Conservation (phyloP, 2,888 invertebrate genomes). For the Stegophylla sp. region DNA sequence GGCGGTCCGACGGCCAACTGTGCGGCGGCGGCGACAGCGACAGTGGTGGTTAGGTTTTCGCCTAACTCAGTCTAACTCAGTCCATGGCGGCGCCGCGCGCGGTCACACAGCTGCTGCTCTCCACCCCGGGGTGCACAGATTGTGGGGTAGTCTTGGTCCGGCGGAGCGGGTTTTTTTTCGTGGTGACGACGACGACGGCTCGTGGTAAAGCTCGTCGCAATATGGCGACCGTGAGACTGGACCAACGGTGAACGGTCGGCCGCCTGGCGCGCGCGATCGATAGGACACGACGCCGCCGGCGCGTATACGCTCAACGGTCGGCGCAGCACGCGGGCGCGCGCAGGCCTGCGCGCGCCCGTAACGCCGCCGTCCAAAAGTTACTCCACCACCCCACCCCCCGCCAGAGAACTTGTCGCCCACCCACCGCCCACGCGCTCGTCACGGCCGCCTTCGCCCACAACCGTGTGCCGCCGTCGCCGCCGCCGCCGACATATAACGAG, state of each 20-base stretch:
- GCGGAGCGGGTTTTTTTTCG: conserved; percentile 16
- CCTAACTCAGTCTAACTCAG: too few species aligned
- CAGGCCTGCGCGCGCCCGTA: conserved; percentile 31
- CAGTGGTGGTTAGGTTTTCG: not conserved
- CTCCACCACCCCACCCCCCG: not conserved
- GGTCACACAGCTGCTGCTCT: not conserved
- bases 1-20: conserved; percentile 3
- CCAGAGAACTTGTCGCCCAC: too few species aligned
- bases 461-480: too few species aligned
- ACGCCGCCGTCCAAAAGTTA: not conserved
- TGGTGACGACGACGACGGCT: conserved; percentile 1
- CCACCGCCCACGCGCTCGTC: not conserved
- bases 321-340: conserved; percentile 6
- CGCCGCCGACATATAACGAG: too few species aligned
- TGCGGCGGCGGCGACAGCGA: not conserved
- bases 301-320: conserved; percentile 36
- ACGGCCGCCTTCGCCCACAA: not conserved
- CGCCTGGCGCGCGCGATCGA: conserved; percentile 55
- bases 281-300: conserved; percentile 35
- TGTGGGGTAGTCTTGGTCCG: conserved; percentile 19
- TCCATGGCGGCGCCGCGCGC: not conserved
- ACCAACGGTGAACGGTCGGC: conserved; percentile 43
- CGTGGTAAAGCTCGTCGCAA: conserved; percentile 48
- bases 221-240: conserved; percentile 52
- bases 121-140: not conserved